Conservation (phyloP, 1,140 invertebrate genomes). For the Theocolax elegans region DNA sequence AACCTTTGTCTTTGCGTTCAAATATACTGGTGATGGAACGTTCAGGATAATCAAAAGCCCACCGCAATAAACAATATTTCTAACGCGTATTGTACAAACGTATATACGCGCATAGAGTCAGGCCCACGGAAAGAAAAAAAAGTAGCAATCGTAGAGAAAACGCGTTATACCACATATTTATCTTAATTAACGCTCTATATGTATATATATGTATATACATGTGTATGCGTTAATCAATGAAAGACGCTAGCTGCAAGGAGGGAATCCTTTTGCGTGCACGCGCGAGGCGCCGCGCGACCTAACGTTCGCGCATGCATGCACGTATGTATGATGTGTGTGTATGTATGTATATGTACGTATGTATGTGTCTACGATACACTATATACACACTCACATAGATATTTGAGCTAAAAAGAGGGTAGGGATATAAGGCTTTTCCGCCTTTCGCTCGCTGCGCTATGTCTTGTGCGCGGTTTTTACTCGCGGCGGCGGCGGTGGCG, state of each 20-base stretch:
- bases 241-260: neutral
- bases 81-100: too few relatives aligned
- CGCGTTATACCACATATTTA: conserved; percentile 16
- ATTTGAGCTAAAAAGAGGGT: neutral
- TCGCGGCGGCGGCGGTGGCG: neutral
- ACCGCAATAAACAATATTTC: too few relatives aligned
- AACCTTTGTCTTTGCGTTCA: too few relatives aligned
- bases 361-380: too few relatives aligned
- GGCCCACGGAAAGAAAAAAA: too few relatives aligned
- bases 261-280: neutral
- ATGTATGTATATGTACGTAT: neutral
- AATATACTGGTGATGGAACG: too few relatives aligned
- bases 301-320: neutral
- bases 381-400: neutral
- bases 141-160: conserved; percentile 13
- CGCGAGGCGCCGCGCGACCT: neutral
- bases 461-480: conserved; percentile 16
- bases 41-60: too few relatives aligned
- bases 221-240: conserved; percentile 24
- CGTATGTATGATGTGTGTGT: too few relatives aligned
- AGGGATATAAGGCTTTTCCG: conserved; percentile 35
- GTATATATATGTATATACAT: neutral
- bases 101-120: too few relatives aligned
- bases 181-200: conserved; percentile 23
- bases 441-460: conserved; percentile 31